Percentiles rank a stretch among this genome's conserved stretches.
phyloP scores from a whole-genome alignment of 2,113 vertebrate genomes.

The Scartelaos histophorus region DNA sequence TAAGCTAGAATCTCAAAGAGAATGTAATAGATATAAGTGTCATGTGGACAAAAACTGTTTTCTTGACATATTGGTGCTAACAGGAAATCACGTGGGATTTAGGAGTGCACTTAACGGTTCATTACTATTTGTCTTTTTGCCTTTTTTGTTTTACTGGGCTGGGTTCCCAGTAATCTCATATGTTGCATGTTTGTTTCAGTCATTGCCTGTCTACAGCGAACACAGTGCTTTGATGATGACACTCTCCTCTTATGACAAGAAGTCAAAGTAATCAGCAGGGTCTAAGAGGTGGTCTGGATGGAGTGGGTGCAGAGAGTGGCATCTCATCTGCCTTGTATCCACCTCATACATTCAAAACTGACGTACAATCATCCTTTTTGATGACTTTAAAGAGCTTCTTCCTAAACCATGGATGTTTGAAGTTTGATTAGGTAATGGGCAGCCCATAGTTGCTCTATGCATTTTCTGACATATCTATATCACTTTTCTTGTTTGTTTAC shows the following conservation, averaged over 20 bases:
- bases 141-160: slow-evolving; percentile 68
- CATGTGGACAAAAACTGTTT: slow-evolving; percentile 22
- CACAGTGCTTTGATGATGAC: slow-evolving; percentile 32
- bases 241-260: slow-evolving; percentile 37
- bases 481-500: slow-evolving; percentile 12
- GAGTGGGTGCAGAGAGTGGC: slow-evolving; percentile 59
- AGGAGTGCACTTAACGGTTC: slow-evolving; percentile 49
- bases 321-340: slow-evolving; percentile 36
- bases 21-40: slow-evolving; percentile 25
- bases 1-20: slow-evolving; percentile 36
- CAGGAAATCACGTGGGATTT: slow-evolving; percentile 42
- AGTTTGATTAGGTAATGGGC: slow-evolving; percentile 33
- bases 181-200: slow-evolving; percentile 41
- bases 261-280: slow-evolving; percentile 48
- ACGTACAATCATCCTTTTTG: slow-evolving; percentile 55
- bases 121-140: slow-evolving; percentile 17
- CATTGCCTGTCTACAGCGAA: slow-evolving; percentile 18
- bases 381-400: slow-evolving; percentile 29
- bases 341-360: slow-evolving; percentile 27
- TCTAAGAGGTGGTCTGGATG: slow-evolving; percentile 25
- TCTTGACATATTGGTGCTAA: slow-evolving; percentile 45
- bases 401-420: slow-evolving; percentile 23
- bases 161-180: slow-evolving; percentile 71
- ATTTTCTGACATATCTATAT: slow-evolving; percentile 37
- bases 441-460: slow-evolving; percentile 57